Percentiles rank a stretch among this genome's conserved stretches.
Conservation (phyloP, 2,888 invertebrate species). For the Drosophila paranaensis region DNA sequence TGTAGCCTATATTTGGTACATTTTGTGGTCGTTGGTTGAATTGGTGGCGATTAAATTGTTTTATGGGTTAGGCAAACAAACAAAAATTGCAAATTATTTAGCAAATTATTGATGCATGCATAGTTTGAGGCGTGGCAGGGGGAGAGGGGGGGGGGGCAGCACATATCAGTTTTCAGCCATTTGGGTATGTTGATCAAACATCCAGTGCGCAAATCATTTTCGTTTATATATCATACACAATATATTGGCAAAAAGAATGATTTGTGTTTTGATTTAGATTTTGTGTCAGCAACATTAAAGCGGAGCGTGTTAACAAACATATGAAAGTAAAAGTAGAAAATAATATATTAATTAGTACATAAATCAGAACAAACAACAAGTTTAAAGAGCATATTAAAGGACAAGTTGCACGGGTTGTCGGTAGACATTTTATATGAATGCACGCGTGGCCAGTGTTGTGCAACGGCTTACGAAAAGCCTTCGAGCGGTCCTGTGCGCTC, state of each 20-base stretch:
- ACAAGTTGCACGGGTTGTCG: constrained; percentile 60
- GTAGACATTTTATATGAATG: constrained; percentile 83
- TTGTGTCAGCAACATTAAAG: constrained; percentile 49
- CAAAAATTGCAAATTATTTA: constrained; percentile 44
- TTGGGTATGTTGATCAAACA: constrained; percentile 32
- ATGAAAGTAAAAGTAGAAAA: constrained; percentile 73
- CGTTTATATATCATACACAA: constrained; percentile 9
- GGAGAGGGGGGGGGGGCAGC: constrained; percentile 7
- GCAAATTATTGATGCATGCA: constrained; percentile 55
- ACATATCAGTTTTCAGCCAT: constrained; percentile 19
- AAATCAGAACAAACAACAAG: constrained; percentile 26
- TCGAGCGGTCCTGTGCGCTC: constrained; percentile 47
- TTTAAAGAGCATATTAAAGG: constrained; percentile 7
- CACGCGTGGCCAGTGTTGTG: constrained; percentile 38
- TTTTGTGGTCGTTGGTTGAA: constrained; percentile 56
- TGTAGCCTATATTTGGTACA: constrained; percentile 90
- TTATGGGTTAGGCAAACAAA: constrained; percentile 47
- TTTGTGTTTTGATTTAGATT: background rate
- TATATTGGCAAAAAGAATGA: constrained; percentile 25
- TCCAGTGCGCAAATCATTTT: constrained; percentile 49
- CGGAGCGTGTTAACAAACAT: constrained; percentile 61
- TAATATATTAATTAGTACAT: constrained; percentile 77
- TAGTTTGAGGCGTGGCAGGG: constrained; percentile 34
- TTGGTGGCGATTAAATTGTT: constrained; percentile 24
- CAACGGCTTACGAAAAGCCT: constrained; percentile 14